These are phyloP conservation scores for Elaphurus davidianus DNA, from an alignment of 2,113 vertebrate genomes.

Conservation along the genomic window DNA sequence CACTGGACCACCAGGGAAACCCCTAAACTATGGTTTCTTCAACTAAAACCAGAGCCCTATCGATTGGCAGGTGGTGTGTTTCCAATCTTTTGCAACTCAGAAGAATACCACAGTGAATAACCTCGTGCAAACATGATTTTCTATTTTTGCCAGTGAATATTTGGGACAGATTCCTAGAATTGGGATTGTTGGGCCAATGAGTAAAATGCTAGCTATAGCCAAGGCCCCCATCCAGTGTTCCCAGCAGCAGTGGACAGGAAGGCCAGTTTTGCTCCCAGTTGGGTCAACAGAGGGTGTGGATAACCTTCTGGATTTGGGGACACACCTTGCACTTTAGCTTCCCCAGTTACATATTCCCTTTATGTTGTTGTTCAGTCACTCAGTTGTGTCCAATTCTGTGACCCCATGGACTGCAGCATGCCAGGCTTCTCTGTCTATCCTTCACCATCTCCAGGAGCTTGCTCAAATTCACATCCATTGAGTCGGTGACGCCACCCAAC, in stretches of 20 bases:
- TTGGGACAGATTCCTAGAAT: not conserved
- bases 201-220: not conserved
- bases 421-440: not conserved
- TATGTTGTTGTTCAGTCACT: accelerated
- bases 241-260: accelerated
- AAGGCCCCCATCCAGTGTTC: too few relatives aligned
- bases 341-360: not conserved
- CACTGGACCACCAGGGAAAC: not conserved
- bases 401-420: not conserved
- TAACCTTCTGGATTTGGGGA: not conserved
- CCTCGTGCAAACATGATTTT: not conserved
- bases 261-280: not conserved
- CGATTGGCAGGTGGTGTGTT: accelerated
- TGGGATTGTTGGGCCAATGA: not conserved
- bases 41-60: not conserved
- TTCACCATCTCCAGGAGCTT: not conserved
- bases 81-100: not conserved
- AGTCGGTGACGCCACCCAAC: not conserved
- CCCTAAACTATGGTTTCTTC: not conserved
- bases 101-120: not conserved
- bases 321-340: not conserved
- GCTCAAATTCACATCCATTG: not conserved
- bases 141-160: not conserved
- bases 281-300: not conserved
- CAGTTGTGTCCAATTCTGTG: not conserved